Evolutionary conservation across 2,797 vertebrate genomes (phyloP).

Genomic region (Microchirus variegatus): DNA sequence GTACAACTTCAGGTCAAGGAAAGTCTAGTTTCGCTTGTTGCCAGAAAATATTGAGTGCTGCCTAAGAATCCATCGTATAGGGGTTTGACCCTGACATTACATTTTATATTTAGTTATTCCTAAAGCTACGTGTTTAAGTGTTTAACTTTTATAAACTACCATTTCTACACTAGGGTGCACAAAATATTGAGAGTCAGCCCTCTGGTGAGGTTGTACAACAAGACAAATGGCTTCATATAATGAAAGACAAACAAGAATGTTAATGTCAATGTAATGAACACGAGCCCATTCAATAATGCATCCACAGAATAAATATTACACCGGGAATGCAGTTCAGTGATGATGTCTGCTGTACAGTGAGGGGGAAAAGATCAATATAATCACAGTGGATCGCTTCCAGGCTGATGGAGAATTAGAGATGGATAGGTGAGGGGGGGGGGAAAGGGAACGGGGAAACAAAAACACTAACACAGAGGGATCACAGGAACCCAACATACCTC

Average conservation of each 20-base stretch:
- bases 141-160: too few relatives aligned
- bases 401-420: conserved; percentile 30
- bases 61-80: too few relatives aligned
- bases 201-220: neutral
- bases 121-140: too few relatives aligned
- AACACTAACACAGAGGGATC: conserved; percentile 29
- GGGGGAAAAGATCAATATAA: conserved; percentile 20
- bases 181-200: too few relatives aligned
- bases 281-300: neutral
- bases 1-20: neutral
- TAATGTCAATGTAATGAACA: neutral
- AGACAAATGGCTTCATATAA: neutral
- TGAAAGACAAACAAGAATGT: conserved; percentile 2
- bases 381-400: conserved; percentile 33
- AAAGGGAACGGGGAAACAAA: conserved; percentile 3
- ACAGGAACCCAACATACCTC: conserved; percentile 29
- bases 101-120: too few relatives aligned
- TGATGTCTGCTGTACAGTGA: conserved; percentile 4
- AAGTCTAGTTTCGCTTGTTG: neutral
- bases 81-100: too few relatives aligned
- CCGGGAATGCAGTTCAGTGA: conserved; percentile 10
- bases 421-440: conserved; percentile 13
- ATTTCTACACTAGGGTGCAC: too few relatives aligned
- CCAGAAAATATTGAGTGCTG: neutral
- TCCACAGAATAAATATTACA: conserved; percentile 13